Conservation (phyloP, 2,888 invertebrate genomes). For the Phlogophora meticulosa region DNA sequence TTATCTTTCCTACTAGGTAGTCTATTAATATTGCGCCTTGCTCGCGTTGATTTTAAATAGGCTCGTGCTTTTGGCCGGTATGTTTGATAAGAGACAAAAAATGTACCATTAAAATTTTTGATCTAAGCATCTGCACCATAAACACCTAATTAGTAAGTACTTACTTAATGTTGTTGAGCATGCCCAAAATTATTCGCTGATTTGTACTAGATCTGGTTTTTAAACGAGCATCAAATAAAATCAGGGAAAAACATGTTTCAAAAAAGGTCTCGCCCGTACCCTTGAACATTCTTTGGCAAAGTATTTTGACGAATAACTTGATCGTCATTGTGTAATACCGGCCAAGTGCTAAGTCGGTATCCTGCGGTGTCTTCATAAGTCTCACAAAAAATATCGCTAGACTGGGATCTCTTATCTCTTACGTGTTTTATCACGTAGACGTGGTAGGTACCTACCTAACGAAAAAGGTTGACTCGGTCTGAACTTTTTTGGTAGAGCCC, state of each 20-base stretch:
- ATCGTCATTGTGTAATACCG: constrained; percentile 23
- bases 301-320: constrained; percentile 41
- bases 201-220: constrained; percentile 32
- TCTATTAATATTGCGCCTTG: not conserved
- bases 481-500: constrained; percentile 10
- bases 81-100: not conserved
- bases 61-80: not conserved
- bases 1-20: not conserved
- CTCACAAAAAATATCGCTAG: constrained; percentile 34
- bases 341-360: constrained; percentile 16
- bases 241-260: constrained; percentile 31
- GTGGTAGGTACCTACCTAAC: constrained; percentile 6
- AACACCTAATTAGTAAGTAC: not conserved
- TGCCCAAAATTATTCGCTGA: too few species aligned
- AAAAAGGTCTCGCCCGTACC: constrained; percentile 21
- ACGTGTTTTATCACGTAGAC: constrained; percentile 37
- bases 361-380: constrained; percentile 23
- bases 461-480: constrained; percentile 22
- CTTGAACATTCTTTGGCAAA: constrained; percentile 35
- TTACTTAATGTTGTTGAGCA: not conserved
- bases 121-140: not conserved
- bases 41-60: not conserved
- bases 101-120: not conserved
- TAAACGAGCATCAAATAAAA: constrained; percentile 7
- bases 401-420: constrained; percentile 35